phyloP scores from a whole-genome alignment of 2,113 vertebrate species.

The Catagonus wagneri region DNA sequence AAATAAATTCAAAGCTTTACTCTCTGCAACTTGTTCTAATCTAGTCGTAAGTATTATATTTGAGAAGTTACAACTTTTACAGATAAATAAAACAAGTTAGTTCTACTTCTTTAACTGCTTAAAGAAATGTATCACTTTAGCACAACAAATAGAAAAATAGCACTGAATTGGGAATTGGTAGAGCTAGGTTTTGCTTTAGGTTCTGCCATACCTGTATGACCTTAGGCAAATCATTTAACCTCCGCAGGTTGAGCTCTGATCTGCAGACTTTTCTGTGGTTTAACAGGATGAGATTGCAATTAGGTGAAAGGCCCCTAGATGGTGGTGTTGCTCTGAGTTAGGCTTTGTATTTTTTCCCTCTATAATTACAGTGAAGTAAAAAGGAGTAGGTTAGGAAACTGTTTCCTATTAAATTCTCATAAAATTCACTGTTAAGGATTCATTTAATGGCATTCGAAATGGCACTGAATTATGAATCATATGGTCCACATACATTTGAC shows the following conservation, averaged over 20 bases:
- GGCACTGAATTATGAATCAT: slow-evolving; percentile 60
- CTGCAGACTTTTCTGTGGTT: not conserved
- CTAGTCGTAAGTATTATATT: not conserved
- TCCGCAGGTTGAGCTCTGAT: not conserved
- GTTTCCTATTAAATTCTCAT: slow-evolving; percentile 51
- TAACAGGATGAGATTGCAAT: slow-evolving; percentile 60
- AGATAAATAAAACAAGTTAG: slow-evolving; percentile 22
- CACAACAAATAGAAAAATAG: not conserved
- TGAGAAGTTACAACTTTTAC: not conserved
- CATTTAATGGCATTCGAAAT: slow-evolving; percentile 48
- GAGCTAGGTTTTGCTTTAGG: not conserved
- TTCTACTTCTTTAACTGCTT: not conserved
- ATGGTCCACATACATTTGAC: not conserved
- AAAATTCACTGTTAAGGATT: slow-evolving; percentile 47
- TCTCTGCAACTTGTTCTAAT: not conserved
- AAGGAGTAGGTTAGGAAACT: slow-evolving; percentile 57
- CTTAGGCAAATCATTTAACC: slow-evolving; percentile 8
- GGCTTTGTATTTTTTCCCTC: slow-evolving; percentile 60
- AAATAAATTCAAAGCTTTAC: not conserved
- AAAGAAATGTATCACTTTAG: slow-evolving; percentile 3
- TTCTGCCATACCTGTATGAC: not conserved
- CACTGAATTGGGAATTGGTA: not conserved
- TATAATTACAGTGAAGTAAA: slow-evolving; percentile 23
- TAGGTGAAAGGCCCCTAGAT: slow-evolving; percentile 75
- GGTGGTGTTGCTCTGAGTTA: slow-evolving; percentile 75